Evolutionary conservation across 2,113 vertebrate genomes (phyloP), one percentile per base, ranked within the genome.

Genomic region (Brienomyrus longianalis): DNA sequence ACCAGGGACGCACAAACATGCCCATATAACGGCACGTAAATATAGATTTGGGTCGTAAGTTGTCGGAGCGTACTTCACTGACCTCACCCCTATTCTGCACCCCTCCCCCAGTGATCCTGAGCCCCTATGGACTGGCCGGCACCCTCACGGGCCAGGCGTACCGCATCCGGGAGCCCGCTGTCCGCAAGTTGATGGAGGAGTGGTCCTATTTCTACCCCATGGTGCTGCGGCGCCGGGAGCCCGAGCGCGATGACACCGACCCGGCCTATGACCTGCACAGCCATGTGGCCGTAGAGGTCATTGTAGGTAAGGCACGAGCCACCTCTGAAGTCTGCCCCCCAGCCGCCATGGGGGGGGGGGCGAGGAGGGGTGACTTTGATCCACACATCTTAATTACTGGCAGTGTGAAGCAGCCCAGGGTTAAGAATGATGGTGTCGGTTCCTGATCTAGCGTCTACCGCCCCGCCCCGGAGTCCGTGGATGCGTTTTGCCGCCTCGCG

Each of bases 181-280:
- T 97, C 21, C 95, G 97, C 2, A 99, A 98, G 91, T 90, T 99
- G 90, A 97, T 99, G 88, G 98, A 99, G 94, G 98, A 99, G 90
- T 99, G 98, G 98, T 98, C 98, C 93, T 98, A 98, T 94, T 99
- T 99, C 93, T 99, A 99, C 93, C 98, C 98, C 6, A 97, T 97
- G 96, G 98, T 98, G 92, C 96, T 99, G 89, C 97, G 95, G 94
- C 93, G 39, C 35, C 87, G 94, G 51, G 92, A 97, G 94, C 93
- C 96, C 95, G 93, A 96, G 92, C 90, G 94, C 90, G 93, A 96
- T 93, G 91, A 96, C 74, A 93, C 94, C 0, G 95, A 96, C 89
- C 94, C 96, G 92, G 94, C 95, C 39, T 97, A 97, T 31, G 97
- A 98, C 86, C 96, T 95, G 7, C 97, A 97, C 95, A 95, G 97